These are phyloP conservation scores for Lanistes nyassanus DNA, from an alignment of 1,140 invertebrate genomes.

Conservation along the genomic window DNA sequence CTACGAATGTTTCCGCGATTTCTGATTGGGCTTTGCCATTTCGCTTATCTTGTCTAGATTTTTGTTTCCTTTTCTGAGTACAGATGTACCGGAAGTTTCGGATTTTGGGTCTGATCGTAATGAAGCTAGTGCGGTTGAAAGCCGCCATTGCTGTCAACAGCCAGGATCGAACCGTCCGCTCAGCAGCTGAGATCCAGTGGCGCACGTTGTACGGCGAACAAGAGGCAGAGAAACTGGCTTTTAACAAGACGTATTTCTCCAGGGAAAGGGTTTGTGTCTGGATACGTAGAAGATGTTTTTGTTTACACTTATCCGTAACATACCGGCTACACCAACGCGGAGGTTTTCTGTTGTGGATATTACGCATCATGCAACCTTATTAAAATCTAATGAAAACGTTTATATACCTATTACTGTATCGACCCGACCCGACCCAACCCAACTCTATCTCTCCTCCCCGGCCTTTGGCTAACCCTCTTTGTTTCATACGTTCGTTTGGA, in stretches of 20 bases:
- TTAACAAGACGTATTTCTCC: conserved; percentile 47
- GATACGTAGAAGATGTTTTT: too few species aligned
- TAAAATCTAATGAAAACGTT: neutral
- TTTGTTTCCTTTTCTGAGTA: neutral
- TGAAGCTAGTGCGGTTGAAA: conserved; percentile 36
- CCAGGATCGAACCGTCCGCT: conserved; percentile 37
- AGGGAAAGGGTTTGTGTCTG: conserved; percentile 44
- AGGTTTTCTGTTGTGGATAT: neutral
- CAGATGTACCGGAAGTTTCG: conserved; percentile 37
- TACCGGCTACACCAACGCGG: neutral
- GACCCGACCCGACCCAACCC: too few species aligned
- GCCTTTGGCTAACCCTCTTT: too few species aligned
- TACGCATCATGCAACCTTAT: neutral
- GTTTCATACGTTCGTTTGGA: too few species aligned
- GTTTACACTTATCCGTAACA: too few species aligned
- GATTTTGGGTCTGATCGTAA: conserved; percentile 25
- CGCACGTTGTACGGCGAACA: conserved; percentile 44
- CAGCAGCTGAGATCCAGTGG: conserved; percentile 56
- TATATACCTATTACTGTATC: too few species aligned
- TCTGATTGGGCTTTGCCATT: neutral
- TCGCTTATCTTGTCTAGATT: neutral
- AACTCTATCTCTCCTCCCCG: too few species aligned
- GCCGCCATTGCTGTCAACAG: conserved; percentile 43
- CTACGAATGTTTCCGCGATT: too few species aligned
- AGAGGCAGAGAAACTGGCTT: conserved; percentile 43